A percentile compares a stretch with the other conserved stretches of the same genome.
Conservation (phyloP, 2,113 vertebrate species). For the Eublepharis macularius region DNA sequence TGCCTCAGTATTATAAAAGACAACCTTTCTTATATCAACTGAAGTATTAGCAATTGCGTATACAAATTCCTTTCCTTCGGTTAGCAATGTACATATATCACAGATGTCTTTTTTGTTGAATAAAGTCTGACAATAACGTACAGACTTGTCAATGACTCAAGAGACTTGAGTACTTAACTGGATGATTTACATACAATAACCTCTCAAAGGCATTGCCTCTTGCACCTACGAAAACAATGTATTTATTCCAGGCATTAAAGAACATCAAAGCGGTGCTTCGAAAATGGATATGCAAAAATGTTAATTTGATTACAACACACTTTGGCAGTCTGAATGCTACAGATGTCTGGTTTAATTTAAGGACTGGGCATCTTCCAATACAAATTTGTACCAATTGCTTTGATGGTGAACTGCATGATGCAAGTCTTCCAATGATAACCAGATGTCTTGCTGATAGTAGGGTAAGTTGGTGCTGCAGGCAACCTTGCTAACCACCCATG, state of each 20-base stretch:
- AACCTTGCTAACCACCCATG: constrained; percentile 19
- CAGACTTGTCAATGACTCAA: not conserved
- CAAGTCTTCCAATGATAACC: constrained; percentile 45
- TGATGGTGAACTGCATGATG: constrained; percentile 41
- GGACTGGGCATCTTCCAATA: constrained; percentile 32
- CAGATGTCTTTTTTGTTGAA: not conserved
- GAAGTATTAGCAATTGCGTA: not conserved
- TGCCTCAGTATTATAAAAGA: not conserved
- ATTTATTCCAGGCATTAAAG: constrained; percentile 5
- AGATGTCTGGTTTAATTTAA: constrained; percentile 47
- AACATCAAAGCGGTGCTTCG: constrained; percentile 4
- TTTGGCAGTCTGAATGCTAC: constrained; percentile 32
- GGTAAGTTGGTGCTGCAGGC: constrained; percentile 11
- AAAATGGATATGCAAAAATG: constrained; percentile 39
- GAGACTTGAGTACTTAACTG: not conserved
- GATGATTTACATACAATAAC: constrained; percentile 1
- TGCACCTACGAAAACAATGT: constrained; percentile 13
- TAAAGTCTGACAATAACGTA: not conserved
- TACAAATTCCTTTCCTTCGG: not conserved
- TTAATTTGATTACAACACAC: constrained; percentile 43
- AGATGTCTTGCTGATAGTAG: constrained; percentile 54
- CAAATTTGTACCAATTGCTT: constrained; percentile 41
- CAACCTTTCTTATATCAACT: not conserved
- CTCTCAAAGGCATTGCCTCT: constrained; percentile 25
- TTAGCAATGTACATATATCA: not conserved